These are phyloP conservation scores for Diadophis punctatus DNA, from an alignment of 2,113 vertebrate genomes.

Conservation along the genomic window DNA sequence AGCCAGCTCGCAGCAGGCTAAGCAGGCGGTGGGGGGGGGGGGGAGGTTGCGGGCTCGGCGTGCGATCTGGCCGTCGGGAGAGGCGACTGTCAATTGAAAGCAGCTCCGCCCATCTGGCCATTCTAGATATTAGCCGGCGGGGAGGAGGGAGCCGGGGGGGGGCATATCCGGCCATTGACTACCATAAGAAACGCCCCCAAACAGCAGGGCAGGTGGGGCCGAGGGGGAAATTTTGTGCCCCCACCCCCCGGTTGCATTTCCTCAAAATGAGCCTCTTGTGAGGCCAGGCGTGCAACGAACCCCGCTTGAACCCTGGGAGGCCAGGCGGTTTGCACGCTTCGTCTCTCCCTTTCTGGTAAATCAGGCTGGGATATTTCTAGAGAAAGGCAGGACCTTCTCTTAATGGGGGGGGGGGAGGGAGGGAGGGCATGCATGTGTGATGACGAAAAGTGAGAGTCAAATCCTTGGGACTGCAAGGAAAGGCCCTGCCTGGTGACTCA, in stretches of 20 bases:
- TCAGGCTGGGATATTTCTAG: not conserved
- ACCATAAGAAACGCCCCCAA: not conserved
- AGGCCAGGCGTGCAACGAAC: too few relatives aligned
- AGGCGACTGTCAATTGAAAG: not conserved
- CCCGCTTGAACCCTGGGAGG: not conserved
- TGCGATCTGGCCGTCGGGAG: too few relatives aligned
- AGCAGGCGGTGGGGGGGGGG: accelerated
- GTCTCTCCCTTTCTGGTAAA: not conserved
- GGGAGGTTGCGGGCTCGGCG: too few relatives aligned
- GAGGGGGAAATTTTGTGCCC: too few relatives aligned
- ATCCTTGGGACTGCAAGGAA: not conserved
- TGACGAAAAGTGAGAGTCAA: too few relatives aligned
- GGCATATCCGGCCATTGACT: not conserved
- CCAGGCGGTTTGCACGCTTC: not conserved
- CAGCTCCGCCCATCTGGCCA: too few relatives aligned
- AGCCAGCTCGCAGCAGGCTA: too few relatives aligned
- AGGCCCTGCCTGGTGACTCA: not conserved
- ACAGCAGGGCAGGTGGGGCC: not conserved
- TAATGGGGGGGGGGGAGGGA: too few relatives aligned
- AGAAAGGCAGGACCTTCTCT: not conserved
- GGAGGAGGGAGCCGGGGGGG: too few relatives aligned
- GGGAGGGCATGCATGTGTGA: too few relatives aligned
- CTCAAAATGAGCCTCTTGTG: not conserved
- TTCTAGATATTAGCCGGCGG: not conserved
- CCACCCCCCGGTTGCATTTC: not conserved